Evolutionary conservation across 2,888 invertebrate genomes (phyloP).

Genomic region (Chrysolina oricalcia): DNA sequence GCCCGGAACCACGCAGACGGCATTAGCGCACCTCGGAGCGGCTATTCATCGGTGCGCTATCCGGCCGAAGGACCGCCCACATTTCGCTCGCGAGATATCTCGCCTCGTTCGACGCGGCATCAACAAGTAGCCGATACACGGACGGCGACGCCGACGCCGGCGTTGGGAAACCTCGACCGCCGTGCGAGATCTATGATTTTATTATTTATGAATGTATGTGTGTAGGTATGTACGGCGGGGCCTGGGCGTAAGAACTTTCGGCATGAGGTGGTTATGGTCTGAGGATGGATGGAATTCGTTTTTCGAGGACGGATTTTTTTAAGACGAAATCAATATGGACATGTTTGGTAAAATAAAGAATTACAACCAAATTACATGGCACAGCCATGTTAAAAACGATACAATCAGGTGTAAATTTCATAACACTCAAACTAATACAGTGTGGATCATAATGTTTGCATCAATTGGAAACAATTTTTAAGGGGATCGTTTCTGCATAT

Average conservation of each 20-base stretch:
- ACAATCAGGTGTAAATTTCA: no score
- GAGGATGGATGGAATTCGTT: not conserved
- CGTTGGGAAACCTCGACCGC: conserved; percentile 23
- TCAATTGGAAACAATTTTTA: no score
- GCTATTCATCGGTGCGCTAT: conserved; percentile 66
- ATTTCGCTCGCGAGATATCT: conserved; percentile 62
- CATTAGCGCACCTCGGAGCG: conserved; percentile 62
- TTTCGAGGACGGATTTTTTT: not conserved
- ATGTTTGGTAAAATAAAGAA: no score
- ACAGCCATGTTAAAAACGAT: no score
- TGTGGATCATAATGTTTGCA: no score
- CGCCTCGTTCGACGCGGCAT: conserved; percentile 58
- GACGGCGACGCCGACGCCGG: conserved; percentile 31
- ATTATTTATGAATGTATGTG: conserved; percentile 20
- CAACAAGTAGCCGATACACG: conserved; percentile 73
- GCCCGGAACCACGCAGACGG: conserved; percentile 68
- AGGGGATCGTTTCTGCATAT: no score
- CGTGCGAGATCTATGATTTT: conserved; percentile 41
- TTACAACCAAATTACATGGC: no score
- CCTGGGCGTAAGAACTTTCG: not conserved
- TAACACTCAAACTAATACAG: no score
- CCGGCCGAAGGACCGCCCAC: conserved; percentile 68
- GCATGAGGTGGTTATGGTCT: conserved; percentile 14
- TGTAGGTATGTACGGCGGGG: not conserved
- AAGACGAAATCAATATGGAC: no score